phyloP scores from a whole-genome alignment of 1,140 invertebrate genomes.

The Planococcus citri region DNA sequence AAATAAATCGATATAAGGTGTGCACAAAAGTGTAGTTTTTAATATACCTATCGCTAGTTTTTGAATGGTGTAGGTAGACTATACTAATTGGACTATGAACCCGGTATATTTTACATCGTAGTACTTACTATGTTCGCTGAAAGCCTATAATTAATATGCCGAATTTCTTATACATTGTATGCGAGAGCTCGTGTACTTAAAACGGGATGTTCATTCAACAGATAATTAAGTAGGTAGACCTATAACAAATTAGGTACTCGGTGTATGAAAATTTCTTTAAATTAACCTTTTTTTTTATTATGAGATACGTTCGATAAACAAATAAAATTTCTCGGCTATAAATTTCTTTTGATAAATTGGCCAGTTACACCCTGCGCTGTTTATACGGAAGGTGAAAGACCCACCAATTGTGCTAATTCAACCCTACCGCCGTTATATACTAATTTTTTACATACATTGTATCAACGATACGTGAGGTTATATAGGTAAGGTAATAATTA shows the following conservation, averaged over 20 bases:
- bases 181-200: background rate
- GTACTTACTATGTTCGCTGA: background rate
- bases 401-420: too few species aligned
- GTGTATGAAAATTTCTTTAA: background rate
- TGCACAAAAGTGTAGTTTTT: background rate
- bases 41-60: too few species aligned
- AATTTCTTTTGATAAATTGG: background rate
- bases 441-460: too few species aligned
- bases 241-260: background rate
- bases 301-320: background rate
- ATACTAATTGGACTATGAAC: background rate
- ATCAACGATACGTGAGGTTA: too few species aligned
- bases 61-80: background rate
- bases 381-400: too few species aligned
- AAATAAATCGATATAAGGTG: conserved; percentile 7
- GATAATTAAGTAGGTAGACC: background rate
- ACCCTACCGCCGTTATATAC: too few species aligned
- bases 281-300: background rate
- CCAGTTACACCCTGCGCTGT: too few species aligned
- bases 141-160: conserved; percentile 3
- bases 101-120: background rate
- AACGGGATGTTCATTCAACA: background rate
- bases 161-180: conserved; percentile 8
- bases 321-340: background rate
- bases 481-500: too few species aligned